Evolutionary conservation across 2,888 invertebrate genomes (phyloP), one percentile per base, ranked within the genome.

Genomic region (Tricholauxania praeusta): DNA sequence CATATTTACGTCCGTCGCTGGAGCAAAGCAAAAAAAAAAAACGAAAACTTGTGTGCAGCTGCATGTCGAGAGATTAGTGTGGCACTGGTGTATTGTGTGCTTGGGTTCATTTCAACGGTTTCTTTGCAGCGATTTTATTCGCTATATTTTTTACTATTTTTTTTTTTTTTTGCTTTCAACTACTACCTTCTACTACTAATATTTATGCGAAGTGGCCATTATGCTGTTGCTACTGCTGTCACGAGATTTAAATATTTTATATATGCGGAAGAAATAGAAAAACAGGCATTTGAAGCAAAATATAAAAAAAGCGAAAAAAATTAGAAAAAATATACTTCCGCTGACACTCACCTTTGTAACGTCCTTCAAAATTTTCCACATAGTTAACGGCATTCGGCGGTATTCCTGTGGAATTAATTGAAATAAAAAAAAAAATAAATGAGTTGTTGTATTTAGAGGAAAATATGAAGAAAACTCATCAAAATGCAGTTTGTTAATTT

Each of bases 301-400:
- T 8, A 39, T 39, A 39, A 39, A 10, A 3, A 10, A 7, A 39
- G 10, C 10, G 39, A 39, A 39, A 39, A 39, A 39, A 39, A 39
- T 39, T 65, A 52, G 49, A 71, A 62, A 66, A 28, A 77, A 71
- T 74, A 22, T 72, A 53, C 66, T 71, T 55, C 62, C 39, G 66
- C 65, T 72, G 72, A 74, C 65, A 78, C 82, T 83, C 79, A 87
- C 87, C 87, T 84, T 87, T 87, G 71, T 83, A 81, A 51, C 86
- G 82, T 75, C 82, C 84, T 76, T 87, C 87, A 75, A 81, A 82
- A 74, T 82, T 84, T 72, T 87, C 87, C 74, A 87, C 82, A 77
- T 86, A 85, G 80, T 87, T 87, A 48, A 87, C 84, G 12, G 87
- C 85, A 80, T 84, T 87, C 53, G 85, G 83, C 72, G 87, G 87